A percentile compares a stretch with the other conserved stretches of the same genome.
Conservation (phyloP, 2,888 invertebrate genomes). For the Orthosia incerta region DNA sequence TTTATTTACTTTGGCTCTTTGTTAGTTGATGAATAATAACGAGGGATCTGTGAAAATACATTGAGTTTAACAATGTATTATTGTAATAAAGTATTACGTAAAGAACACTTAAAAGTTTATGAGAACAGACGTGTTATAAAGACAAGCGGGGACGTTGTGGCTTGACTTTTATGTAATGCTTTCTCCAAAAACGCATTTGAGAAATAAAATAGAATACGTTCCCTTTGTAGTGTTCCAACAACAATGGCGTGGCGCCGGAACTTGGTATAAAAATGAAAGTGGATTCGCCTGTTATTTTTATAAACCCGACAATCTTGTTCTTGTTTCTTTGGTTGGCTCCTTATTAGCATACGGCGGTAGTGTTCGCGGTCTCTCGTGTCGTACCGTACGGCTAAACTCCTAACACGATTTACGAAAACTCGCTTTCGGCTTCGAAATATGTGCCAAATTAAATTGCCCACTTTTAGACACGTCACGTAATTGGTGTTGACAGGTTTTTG, state of each 20-base stretch:
- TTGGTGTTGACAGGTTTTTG: conserved; percentile 44
- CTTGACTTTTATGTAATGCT: conserved; percentile 72
- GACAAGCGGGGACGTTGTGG: conserved; percentile 54
- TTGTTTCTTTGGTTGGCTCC: conserved; percentile 82
- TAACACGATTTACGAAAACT: conserved; percentile 73
- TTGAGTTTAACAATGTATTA: conserved; percentile 55
- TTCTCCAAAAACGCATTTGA: conserved; percentile 75
- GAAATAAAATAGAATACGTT: conserved; percentile 79
- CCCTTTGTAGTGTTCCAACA: conserved; percentile 79
- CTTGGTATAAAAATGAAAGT: conserved; percentile 89
- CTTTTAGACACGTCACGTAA: conserved; percentile 46
- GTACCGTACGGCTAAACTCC: conserved; percentile 68
- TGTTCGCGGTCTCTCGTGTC: conserved; percentile 57
- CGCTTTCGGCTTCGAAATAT: conserved; percentile 41
- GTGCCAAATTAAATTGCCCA: conserved; percentile 67
- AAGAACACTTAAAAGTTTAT: conserved; percentile 62
- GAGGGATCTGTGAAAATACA: conserved; percentile 62
- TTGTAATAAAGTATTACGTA: conserved; percentile 62
- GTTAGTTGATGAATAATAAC: conserved; percentile 69
- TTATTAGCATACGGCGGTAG: conserved; percentile 81
- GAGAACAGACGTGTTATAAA: conserved; percentile 62
- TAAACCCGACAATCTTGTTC: conserved; percentile 88
- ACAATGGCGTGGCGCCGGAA: conserved; percentile 86
- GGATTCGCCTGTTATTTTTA: conserved; percentile 89
- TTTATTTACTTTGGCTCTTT: conserved; percentile 69